phyloP scores from a whole-genome alignment of 2,888 invertebrate species.

The Campoletis raptor region DNA sequence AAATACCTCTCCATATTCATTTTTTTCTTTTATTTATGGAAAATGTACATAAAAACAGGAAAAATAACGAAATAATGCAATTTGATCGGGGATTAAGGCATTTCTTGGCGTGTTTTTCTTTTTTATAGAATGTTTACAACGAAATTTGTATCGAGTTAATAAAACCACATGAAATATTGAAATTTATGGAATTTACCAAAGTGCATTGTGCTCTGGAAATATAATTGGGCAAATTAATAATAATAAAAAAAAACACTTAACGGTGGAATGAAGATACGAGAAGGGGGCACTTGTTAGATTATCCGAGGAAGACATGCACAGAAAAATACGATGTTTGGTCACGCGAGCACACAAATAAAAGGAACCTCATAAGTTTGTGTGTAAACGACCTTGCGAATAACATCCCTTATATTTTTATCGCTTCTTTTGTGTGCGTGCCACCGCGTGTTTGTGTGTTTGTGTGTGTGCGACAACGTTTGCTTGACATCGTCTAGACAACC shows the following conservation, averaged over 20 bases:
- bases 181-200: neutral
- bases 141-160: neutral
- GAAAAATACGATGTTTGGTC: constrained; percentile 16
- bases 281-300: constrained; percentile 12
- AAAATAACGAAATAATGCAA: neutral
- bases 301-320: constrained; percentile 14
- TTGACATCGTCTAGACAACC: constrained; percentile 52
- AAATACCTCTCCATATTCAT: neutral
- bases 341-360: constrained; percentile 10
- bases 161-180: neutral
- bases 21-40: neutral
- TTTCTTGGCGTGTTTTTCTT: too few species aligned
- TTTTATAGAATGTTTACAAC: too few species aligned
- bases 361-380: neutral
- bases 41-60: neutral
- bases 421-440: neutral
- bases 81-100: neutral
- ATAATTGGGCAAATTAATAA: too few species aligned
- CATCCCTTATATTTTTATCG: constrained; percentile 11
- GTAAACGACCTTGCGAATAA: neutral
- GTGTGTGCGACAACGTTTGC: neutral
- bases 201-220: neutral
- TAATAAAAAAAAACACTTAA: neutral
- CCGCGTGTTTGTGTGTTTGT: neutral
- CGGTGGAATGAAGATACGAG: neutral